These are phyloP conservation scores for Pachyuromys duprasi DNA, from an alignment of 2,797 vertebrate species.

Conservation along the genomic window DNA sequence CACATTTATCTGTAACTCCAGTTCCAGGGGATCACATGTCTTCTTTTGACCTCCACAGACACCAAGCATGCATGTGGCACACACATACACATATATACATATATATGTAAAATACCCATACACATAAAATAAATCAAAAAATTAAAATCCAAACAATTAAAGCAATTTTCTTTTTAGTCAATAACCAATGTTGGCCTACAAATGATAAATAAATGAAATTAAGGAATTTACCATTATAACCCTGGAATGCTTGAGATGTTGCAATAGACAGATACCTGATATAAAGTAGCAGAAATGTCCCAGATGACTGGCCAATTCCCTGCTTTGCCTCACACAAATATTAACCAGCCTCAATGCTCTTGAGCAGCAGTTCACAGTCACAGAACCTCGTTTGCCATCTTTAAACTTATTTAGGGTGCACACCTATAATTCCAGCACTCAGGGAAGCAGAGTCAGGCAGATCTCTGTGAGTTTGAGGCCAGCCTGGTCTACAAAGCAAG, in stretches of 20 bases:
- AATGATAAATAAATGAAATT: conserved; percentile 19
- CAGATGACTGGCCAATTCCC: not conserved
- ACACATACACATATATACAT: not conserved
- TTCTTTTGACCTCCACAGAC: not conserved
- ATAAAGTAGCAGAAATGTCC: not conserved
- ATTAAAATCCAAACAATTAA: not conserved
- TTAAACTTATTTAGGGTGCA: not conserved
- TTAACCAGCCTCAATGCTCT: not conserved
- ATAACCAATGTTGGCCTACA: not conserved
- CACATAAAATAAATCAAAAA: not conserved
- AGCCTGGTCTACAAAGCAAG: no score
- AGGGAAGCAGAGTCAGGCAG: no score
- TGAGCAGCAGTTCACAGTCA: not conserved
- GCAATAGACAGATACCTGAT: not conserved
- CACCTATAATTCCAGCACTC: no score
- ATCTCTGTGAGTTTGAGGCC: no score
- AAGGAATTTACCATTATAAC: conserved; percentile 19
- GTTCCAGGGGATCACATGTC: not conserved
- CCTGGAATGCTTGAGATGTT: conserved; percentile 25
- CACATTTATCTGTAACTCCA: not conserved
- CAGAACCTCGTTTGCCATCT: not conserved
- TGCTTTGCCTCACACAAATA: not conserved
- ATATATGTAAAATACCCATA: not conserved
- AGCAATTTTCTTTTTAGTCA: not conserved
- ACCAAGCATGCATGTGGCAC: not conserved